Evolutionary conservation across 2,797 vertebrate species (phyloP).

Genomic region (Pantherophis alleghaniensis): DNA sequence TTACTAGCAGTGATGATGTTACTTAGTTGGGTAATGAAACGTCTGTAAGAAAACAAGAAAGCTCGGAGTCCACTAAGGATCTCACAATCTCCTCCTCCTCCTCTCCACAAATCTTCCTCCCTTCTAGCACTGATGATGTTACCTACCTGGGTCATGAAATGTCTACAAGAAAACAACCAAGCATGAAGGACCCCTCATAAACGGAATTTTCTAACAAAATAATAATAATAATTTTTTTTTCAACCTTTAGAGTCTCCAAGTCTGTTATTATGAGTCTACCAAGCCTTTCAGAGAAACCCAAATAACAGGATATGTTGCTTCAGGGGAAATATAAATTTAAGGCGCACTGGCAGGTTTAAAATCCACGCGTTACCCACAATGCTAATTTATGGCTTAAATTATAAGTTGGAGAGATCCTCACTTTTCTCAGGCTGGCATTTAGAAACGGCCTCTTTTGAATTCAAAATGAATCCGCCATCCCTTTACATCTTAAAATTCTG

Average conservation of each 20-base stretch:
- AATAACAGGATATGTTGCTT: neutral
- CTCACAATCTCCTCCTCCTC: too few species aligned
- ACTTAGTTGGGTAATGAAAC: too few species aligned
- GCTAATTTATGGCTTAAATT: neutral
- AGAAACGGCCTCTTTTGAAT: neutral
- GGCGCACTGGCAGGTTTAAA: neutral
- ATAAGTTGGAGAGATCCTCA: neutral
- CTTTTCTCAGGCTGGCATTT: neutral
- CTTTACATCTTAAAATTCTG: neutral
- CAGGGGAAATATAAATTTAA: conserved; percentile 3
- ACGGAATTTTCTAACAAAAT: neutral
- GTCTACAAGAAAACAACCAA: too few species aligned
- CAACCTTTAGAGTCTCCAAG: neutral
- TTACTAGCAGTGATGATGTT: too few species aligned
- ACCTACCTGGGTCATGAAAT: too few species aligned
- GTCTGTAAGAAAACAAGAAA: too few species aligned
- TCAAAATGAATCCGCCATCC: neutral
- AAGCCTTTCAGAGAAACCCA: neutral
- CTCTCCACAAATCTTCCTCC: too few species aligned
- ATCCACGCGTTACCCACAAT: neutral
- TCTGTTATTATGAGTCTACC: neutral
- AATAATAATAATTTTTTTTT: too few species aligned
- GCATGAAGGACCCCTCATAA: neutral
- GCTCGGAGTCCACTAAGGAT: too few species aligned
- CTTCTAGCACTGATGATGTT: too few species aligned